Evolutionary conservation across 2,888 invertebrate species (phyloP), one percentile per base, ranked within the genome.

Genomic region (Falcaria lacertinaria): DNA sequence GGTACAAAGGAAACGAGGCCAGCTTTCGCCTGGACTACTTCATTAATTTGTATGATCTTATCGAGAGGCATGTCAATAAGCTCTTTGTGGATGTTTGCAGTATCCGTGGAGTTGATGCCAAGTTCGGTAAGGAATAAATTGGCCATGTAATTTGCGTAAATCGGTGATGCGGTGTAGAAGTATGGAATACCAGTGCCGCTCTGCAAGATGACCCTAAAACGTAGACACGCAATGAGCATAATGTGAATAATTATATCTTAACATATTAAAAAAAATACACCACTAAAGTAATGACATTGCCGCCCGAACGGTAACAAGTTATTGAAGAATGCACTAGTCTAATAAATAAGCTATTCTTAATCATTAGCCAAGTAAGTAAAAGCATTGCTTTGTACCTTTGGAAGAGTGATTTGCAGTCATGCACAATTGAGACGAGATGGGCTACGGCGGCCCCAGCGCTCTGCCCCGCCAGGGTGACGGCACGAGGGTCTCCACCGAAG

Each of bases 81-180:
- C 28, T 45, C 41, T 2, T 52, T 25, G 35, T 67, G 60, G 5
- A 69, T 58, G 22, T 52, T 38, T 11, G 49, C 51, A 2, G 65
- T 56, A 28, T 67, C 58, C 2, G 57, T 62, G n/a, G 59, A 44
- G 36, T 63, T 63, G 8, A 69, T 58, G 15, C 66, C 91, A 83
- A 92, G 42, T n/a, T 37, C 47, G 60, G 66, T 52, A 68, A 84
- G 43, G 25, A 68, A 67, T 8, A 45, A 48, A 7, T 36, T 37
- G 4, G 64, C 52, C 3, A 60, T 39, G 0, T 41, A 25, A 8
- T 47, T 47, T 2, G 69, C 59, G 33, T 56, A 60, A 15, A 50
- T 34, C 2, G 64, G 58, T 8, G 70, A 67, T 2, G 54, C 25
- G 36, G 51, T 58, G 37, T 54, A 64, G 32, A 43, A 58, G 0